Base-by-base conservation (phyloP, 2,113 vertebrate species). In the Mesembrinibis cayennensis region DNA sequence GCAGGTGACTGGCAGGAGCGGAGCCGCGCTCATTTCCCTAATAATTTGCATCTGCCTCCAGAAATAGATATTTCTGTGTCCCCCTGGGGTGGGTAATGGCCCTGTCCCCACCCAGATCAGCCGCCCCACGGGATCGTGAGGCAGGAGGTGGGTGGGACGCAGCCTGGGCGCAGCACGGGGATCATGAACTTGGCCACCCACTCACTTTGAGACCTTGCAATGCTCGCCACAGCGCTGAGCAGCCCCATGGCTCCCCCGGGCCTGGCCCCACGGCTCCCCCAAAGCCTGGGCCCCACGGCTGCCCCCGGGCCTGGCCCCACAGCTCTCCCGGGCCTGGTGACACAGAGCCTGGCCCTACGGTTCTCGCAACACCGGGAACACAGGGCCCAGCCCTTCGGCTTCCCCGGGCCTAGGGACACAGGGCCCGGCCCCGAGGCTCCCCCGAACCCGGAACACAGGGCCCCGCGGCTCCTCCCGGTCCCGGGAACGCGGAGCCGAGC, bases 111-210 rank as follows among this genome's bases (percentile, higher is more conserved):
- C 52, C 49, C 44, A 18, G 3, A n/a, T 36, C 38, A 11, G 63
- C 47, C 4, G 1, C 38, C 89, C 49, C 74, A 26, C 1, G 42
- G 82, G 85, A 87, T 82, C 2, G 0, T 13, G 56, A 25, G 20
- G 34, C 44, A 50, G 32, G 49, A 79, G 59, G 69, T 6, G 80
- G 63, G 61, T 52, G 56, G 50, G 44, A 38, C 16, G 0, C 0
- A 1, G 59, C 38, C 18, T 7, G 0, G 0, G 19, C 1, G 0
- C 62, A 7, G 19, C 13, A 5, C 1, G 11, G 10, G 16, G 49
- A 27, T 78, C 49, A 44, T 2, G 3, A 87, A 69, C 40, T 67
- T 38, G 5, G 52, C 45, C 61, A 13, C 76, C 58, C 66, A 5
- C 82, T 81, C 1, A 2, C 27, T 45, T 29, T 0, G 2, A 73